Evolutionary conservation across 2,113 vertebrate genomes (phyloP).

Genomic region (Protomyctophum bolini): DNA sequence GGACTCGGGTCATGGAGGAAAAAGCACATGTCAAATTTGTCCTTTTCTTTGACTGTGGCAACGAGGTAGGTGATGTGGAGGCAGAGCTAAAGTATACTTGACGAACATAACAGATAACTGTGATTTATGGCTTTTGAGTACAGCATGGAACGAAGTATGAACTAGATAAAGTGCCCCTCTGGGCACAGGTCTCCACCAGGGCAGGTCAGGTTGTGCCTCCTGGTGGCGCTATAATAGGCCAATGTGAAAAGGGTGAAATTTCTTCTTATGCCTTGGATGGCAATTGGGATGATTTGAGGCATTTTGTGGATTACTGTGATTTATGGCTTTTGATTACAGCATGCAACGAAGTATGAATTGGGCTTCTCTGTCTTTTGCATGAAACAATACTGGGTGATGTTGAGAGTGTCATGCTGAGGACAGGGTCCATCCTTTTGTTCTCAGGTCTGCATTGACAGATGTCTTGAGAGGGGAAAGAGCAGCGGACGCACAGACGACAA

Average conservation of each 20-base stretch:
- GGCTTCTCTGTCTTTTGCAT: neutral
- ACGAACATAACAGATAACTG: no score
- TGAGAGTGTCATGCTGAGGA: neutral
- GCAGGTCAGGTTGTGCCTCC: no score
- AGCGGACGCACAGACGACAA: slow-evolving; percentile 96
- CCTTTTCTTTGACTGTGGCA: slow-evolving; percentile 95
- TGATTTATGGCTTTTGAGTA: no score
- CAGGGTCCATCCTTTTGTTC: slow-evolving; percentile 3
- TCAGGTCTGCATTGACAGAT: slow-evolving; percentile 91
- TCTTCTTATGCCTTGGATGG: no score
- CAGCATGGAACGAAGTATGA: neutral
- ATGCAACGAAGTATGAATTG: neutral
- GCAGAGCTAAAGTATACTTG: no score
- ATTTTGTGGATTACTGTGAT: no score
- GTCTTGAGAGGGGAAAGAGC: slow-evolving; percentile 94
- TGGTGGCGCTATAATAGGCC: no score
- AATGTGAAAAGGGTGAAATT: no score
- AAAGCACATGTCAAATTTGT: slow-evolving; percentile 95
- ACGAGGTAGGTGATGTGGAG: slow-evolving; percentile 80
- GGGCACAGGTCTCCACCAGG: no score
- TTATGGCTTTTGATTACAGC: no score
- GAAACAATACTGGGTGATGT: neutral
- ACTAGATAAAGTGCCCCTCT: no score
- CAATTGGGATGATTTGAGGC: no score
- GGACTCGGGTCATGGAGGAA: slow-evolving; percentile 89